These are phyloP conservation scores for Andrena marginata DNA, from an alignment of 2,888 invertebrate species.

Conservation along the genomic window DNA sequence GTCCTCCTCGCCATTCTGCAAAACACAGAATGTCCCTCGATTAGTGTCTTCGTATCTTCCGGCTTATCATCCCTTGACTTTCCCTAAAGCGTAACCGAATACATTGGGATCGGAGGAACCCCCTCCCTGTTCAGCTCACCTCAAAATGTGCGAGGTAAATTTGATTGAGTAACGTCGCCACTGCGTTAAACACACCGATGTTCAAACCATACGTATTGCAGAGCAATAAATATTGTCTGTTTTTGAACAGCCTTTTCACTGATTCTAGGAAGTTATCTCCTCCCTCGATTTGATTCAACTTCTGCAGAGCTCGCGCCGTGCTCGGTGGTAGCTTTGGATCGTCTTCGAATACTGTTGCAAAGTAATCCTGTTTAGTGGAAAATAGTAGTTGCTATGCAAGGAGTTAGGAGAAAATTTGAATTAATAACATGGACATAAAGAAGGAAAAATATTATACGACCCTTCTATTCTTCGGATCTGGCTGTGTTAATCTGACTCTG, in stretches of 20 bases:
- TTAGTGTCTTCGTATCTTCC: neutral
- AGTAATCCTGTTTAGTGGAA: conserved; percentile 40
- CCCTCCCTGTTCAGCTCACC: conserved; percentile 75
- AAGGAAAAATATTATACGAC: too few relatives aligned
- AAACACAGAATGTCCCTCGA: conserved; percentile 37
- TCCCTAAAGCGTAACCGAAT: neutral
- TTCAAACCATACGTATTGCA: conserved; percentile 89
- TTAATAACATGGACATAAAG: too few relatives aligned
- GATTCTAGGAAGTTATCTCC: conserved; percentile 77
- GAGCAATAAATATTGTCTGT: conserved; percentile 87
- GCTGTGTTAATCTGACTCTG: too few relatives aligned
- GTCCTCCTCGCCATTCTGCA: conserved; percentile 86
- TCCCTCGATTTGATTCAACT: conserved; percentile 57
- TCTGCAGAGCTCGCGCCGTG: conserved; percentile 78
- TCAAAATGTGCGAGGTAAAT: conserved; percentile 84
- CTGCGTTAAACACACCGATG: conserved; percentile 90
- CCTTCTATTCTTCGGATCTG: too few relatives aligned
- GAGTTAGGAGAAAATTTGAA: too few relatives aligned
- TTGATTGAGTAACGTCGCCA: conserved; percentile 88
- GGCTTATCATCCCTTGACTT: neutral
- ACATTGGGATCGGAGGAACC: neutral
- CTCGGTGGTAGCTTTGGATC: conserved; percentile 87
- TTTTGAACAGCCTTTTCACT: conserved; percentile 86
- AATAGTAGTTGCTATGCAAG: too few relatives aligned
- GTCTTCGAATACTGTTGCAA: conserved; percentile 86